Conservation (phyloP, 2,888 invertebrate species). For the Cryptocephalus moraei region DNA sequence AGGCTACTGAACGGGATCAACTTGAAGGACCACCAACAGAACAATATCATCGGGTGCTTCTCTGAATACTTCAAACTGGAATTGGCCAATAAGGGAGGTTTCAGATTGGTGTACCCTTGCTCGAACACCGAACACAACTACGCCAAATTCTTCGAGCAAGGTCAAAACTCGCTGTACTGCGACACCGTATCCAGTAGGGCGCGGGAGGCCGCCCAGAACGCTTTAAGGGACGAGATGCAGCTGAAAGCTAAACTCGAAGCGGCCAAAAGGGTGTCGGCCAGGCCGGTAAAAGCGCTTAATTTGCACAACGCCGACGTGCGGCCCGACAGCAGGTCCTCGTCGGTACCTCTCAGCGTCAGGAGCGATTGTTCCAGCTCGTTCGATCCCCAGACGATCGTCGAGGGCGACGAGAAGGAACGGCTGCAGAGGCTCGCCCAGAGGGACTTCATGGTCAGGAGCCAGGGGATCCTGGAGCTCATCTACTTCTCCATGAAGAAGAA, state of each 20-base stretch:
- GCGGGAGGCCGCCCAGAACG: slow-evolving; percentile 61
- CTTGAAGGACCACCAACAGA: slow-evolving; percentile 26
- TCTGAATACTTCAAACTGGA: slow-evolving; percentile 34
- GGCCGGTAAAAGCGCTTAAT: slow-evolving; percentile 6
- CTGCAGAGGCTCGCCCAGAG: slow-evolving; percentile 54
- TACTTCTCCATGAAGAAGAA: slow-evolving; percentile 59
- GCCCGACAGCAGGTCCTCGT: slow-evolving; percentile 6
- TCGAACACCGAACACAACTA: slow-evolving; percentile 48
- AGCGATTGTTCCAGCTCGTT: slow-evolving; percentile 39
- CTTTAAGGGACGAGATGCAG: slow-evolving; percentile 58
- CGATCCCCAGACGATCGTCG: slow-evolving; percentile 51
- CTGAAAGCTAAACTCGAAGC: slow-evolving; percentile 50
- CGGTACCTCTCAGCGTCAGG: slow-evolving; percentile 9
- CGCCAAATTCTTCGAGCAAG: slow-evolving; percentile 63
- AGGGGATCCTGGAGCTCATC: slow-evolving; percentile 58
- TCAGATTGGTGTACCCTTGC: slow-evolving; percentile 61
- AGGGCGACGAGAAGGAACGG: slow-evolving; percentile 64
- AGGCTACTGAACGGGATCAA: slow-evolving; percentile 52
- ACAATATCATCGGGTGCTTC: slow-evolving; percentile 24
- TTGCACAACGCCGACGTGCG: background rate
- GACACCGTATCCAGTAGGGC: slow-evolving; percentile 69
- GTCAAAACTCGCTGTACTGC: slow-evolving; percentile 61
- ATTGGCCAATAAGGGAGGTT: slow-evolving; percentile 54
- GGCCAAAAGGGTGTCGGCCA: slow-evolving; percentile 40
- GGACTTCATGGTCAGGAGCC: slow-evolving; percentile 58